A percentile compares a stretch with the other conserved stretches of the same genome.
Conservation (phyloP, 2,113 vertebrate species). For the Petrocephalus microphthalmus region DNA sequence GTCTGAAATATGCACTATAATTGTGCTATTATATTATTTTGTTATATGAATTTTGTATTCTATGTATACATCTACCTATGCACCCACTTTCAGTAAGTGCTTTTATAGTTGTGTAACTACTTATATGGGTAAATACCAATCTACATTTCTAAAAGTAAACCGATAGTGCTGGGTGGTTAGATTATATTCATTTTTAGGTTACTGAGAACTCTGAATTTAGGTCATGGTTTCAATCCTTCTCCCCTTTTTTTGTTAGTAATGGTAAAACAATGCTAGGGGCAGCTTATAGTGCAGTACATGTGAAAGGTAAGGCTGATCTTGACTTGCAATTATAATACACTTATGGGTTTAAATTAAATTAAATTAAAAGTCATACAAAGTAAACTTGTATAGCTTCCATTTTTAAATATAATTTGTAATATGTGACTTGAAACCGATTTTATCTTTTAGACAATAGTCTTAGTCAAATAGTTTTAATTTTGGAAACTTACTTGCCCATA, state of each 20-base stretch:
- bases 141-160: neutral
- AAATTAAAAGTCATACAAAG: neutral
- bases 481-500: neutral
- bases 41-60: neutral
- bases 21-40: neutral
- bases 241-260: neutral
- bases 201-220: neutral
- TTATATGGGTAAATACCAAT: neutral
- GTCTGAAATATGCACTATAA: neutral
- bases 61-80: neutral
- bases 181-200: neutral
- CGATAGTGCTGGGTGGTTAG: neutral
- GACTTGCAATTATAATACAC: neutral
- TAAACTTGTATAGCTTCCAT: neutral
- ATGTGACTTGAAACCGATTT: neutral
- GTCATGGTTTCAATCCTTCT: neutral
- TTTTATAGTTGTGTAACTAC: neutral
- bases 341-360: neutral
- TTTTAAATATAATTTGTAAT: neutral
- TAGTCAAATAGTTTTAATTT: neutral
- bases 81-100: neutral
- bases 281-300: neutral
- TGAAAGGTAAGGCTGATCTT: neutral
- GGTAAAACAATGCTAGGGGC: neutral
- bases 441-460: neutral